Evolutionary conservation across 2,797 vertebrate genomes (phyloP), one percentile per base, ranked within the genome.

Genomic region (Betta splendens): DNA sequence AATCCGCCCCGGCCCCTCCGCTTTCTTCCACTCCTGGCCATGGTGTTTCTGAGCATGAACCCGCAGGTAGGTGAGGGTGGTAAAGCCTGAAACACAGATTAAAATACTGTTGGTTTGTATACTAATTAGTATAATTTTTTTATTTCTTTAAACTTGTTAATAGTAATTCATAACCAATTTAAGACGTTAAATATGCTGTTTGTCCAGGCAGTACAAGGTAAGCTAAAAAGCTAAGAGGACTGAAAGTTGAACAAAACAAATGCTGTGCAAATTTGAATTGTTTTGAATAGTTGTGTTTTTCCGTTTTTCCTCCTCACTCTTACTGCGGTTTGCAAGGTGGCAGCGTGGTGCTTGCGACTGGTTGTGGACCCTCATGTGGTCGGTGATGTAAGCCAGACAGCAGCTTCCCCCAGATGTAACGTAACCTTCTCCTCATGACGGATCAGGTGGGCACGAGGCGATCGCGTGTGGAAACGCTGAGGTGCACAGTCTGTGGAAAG

Each of bases 321-420:
- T 72, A 95, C 95, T 95, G 89, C 95, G 94, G 88, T 93, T 96
- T 89, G 95, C 96, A 67, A 95, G 92, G 85, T 95, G 93, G 72
- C 95, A 96, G 94, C 86, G 50, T 95, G 94, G 72, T 95, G 94
- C 82, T n/a, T 95, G 94, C 5, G 93, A 92, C 62, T 96, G 94
- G 91, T 92, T 94, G 89, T 96, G 95, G 73, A 95, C 95, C 83
- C 95, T 94, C 94, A 96, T 96, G 89, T 96, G 95, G 86, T 96
- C 95, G 0, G 93, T 94, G 89, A 96, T 95, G 84, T 96, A 95
- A 9, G 94, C 94, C 94, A 0, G 94, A 95, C 69, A 96, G 90
- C 77, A 96, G 92, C 89, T 96, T 96, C 76, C 95, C 95, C 21
- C 95, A 96, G 68, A 96, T 94, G 33, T 96, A 95, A 96, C 7